Conservation (phyloP, 2,888 invertebrate genomes). For the Apamea crenata region DNA sequence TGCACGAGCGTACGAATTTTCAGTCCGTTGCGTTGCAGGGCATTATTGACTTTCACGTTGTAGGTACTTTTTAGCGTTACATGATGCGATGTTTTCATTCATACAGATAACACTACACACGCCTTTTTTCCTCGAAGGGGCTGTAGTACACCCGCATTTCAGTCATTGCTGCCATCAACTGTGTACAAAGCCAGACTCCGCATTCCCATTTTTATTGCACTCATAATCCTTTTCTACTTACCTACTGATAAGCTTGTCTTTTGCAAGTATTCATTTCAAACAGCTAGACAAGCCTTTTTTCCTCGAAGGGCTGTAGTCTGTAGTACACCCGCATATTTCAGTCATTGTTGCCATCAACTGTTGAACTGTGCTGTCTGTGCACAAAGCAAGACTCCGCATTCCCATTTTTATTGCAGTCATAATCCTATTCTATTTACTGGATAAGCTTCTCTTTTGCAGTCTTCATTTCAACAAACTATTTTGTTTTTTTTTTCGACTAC, state of each 20-base stretch:
- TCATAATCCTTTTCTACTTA: background rate
- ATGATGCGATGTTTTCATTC: background rate
- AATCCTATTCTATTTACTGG: background rate
- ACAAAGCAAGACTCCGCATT: background rate
- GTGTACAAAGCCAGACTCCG: background rate
- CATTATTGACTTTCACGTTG: constrained; percentile 22
- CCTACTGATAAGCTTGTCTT: background rate
- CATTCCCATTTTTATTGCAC: background rate
- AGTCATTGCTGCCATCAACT: background rate
- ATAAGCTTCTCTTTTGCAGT: background rate
- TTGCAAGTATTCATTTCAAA: background rate
- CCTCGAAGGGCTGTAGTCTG: background rate
- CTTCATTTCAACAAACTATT: background rate
- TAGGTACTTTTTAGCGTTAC: background rate
- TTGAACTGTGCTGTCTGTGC: no score
- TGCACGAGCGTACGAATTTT: constrained; percentile 29
- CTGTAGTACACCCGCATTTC: background rate
- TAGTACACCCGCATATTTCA: background rate
- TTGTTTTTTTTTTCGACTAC: background rate
- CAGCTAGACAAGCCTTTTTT: background rate
- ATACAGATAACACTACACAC: background rate
- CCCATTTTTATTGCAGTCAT: background rate
- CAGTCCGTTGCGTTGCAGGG: constrained; percentile 13
- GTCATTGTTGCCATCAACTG: background rate
- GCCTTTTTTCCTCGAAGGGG: background rate